A percentile compares a stretch with the other conserved stretches of the same genome.
These are phyloP conservation scores for Microtus montanus DNA, from an alignment of 2,113 vertebrate species.

Conservation along the genomic window DNA sequence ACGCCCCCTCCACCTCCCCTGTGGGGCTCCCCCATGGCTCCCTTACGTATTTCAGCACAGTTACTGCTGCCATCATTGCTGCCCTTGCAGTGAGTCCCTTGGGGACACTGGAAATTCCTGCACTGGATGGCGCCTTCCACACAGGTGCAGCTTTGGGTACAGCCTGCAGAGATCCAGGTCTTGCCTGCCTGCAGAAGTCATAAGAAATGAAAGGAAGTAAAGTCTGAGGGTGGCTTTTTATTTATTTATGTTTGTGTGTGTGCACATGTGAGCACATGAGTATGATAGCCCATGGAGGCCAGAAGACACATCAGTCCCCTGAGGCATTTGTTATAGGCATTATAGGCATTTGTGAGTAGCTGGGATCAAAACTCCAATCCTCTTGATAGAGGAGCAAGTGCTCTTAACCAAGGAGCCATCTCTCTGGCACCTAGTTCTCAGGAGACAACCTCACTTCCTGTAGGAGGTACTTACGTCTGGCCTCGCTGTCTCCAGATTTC, in stretches of 20 bases:
- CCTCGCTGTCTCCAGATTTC: not conserved
- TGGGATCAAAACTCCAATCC: not conserved
- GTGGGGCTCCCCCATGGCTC: no score
- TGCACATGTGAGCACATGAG: not conserved
- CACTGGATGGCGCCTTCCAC: slow-evolving; percentile 80
- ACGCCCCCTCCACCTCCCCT: not conserved
- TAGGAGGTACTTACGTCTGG: not conserved
- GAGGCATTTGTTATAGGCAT: not conserved
- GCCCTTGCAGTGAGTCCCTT: slow-evolving; percentile 82
- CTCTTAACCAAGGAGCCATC: not conserved
- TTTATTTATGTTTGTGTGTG: not conserved
- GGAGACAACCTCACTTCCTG: not conserved
- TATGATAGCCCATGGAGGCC: not conserved
- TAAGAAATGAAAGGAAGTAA: not conserved
- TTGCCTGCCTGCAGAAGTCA: slow-evolving; percentile 84
- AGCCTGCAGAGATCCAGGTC: slow-evolving; percentile 85
- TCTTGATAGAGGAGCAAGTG: not conserved
- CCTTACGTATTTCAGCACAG: slow-evolving; percentile 82
- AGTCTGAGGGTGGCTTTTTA: no score
- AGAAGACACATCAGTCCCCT: not conserved
- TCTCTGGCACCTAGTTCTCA: not conserved
- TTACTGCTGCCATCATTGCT: slow-evolving; percentile 54
- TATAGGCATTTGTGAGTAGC: not conserved
- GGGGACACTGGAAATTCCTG: slow-evolving; percentile 78
- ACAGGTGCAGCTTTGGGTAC: slow-evolving; percentile 84